Percentiles rank a stretch among this genome's conserved stretches.
These are phyloP conservation scores for Scortum barcoo DNA, from an alignment of 2,113 vertebrate species.

Conservation along the genomic window DNA sequence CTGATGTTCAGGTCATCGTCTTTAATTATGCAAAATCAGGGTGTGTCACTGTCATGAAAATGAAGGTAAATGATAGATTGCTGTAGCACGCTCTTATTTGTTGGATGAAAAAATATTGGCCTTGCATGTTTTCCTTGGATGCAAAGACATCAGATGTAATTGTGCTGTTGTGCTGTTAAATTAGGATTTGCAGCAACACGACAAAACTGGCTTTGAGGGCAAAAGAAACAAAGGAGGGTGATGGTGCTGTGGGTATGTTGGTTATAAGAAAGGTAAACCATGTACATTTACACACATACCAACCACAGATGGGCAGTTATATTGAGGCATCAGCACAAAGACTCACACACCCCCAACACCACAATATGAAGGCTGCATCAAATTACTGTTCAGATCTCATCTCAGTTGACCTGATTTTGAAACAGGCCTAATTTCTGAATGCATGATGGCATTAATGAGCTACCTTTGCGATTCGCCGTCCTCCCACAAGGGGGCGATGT, in stretches of 20 bases:
- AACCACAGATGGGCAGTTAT: neutral
- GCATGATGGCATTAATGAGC: slow-evolving; percentile 45
- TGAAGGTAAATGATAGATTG: slow-evolving; percentile 35
- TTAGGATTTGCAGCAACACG: slow-evolving; percentile 13
- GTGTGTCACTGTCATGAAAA: slow-evolving; percentile 18
- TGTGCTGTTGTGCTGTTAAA: slow-evolving; percentile 37
- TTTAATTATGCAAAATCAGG: slow-evolving; percentile 13
- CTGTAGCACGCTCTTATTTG: neutral
- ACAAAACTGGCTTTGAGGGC: slow-evolving; percentile 52
- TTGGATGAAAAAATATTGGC: slow-evolving; percentile 17
- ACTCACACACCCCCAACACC: slow-evolving; percentile 1
- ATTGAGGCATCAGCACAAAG: slow-evolving; percentile 26
- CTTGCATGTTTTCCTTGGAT: slow-evolving; percentile 12
- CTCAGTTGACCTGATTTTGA: slow-evolving; percentile 70
- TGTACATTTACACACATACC: slow-evolving; percentile 22
- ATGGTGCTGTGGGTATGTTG: neutral
- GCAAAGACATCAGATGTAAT: slow-evolving; percentile 31
- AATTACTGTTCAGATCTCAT: slow-evolving; percentile 54
- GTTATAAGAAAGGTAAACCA: slow-evolving; percentile 6
- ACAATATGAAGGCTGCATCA: slow-evolving; percentile 33
- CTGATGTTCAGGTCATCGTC: slow-evolving; percentile 8
- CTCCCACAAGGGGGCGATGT: slow-evolving; percentile 63
- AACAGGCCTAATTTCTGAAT: slow-evolving; percentile 53
- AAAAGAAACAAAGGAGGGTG: slow-evolving; percentile 39
- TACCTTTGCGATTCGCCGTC: neutral